Conservation (phyloP, 2,888 invertebrate species). For the Tetranychus truncatus region DNA sequence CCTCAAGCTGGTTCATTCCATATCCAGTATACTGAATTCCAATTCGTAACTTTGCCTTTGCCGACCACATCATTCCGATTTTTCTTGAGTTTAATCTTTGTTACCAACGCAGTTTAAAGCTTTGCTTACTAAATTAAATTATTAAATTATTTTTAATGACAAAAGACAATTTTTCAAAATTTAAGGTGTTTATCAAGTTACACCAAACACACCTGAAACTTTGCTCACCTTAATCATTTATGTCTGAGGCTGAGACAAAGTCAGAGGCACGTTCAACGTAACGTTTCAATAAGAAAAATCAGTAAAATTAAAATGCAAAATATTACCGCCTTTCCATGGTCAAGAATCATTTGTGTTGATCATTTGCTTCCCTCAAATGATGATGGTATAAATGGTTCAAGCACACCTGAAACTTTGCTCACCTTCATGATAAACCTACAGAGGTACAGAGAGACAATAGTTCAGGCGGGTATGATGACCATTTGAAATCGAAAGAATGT, state of each 20-base stretch:
- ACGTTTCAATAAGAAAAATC: not conserved
- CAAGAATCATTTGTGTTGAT: not conserved
- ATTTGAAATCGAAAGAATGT: not conserved
- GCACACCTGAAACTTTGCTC: constrained; percentile 1
- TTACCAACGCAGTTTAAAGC: too few relatives aligned
- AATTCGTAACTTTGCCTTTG: too few relatives aligned
- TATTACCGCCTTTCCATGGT: not conserved
- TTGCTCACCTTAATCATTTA: not conserved
- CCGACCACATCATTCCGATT: too few relatives aligned
- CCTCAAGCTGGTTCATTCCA: too few relatives aligned
- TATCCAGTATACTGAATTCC: too few relatives aligned
- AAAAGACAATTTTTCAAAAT: too few relatives aligned
- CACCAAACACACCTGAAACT: constrained; percentile 1
- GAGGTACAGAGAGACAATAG: constrained; percentile 1
- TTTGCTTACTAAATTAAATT: too few relatives aligned
- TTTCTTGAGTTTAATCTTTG: too few relatives aligned
- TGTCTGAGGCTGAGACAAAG: not conserved
- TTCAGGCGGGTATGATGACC: not conserved
- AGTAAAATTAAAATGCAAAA: not conserved
- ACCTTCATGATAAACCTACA: not conserved
- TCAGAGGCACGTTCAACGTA: not conserved
- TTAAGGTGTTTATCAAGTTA: not conserved
- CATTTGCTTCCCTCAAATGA: not conserved
- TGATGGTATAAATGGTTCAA: not conserved
- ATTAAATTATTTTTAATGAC: too few relatives aligned